These are phyloP conservation scores for Ceratitis capitata DNA, from an alignment of 1,140 invertebrate species.

Conservation along the genomic window DNA sequence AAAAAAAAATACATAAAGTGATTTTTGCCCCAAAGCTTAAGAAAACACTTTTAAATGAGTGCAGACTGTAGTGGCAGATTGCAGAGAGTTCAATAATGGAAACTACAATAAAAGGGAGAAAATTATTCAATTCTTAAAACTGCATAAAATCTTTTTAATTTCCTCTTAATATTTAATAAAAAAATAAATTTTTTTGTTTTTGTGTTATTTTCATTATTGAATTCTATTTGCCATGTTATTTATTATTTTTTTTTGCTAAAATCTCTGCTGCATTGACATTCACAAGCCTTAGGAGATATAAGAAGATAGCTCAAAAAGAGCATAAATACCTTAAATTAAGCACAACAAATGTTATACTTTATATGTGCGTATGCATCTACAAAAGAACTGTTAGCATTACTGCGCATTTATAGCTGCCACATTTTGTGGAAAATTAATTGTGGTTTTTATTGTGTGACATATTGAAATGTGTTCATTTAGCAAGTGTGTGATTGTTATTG, in stretches of 20 bases:
- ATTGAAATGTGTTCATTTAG: slow-evolving; percentile 13
- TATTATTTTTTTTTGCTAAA: neutral
- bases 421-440: slow-evolving; percentile 35
- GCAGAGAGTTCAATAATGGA: too few relatives aligned
- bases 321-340: neutral
- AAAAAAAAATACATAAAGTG: neutral
- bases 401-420: neutral
- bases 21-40: neutral
- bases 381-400: neutral
- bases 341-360: neutral
- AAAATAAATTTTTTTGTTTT: neutral
- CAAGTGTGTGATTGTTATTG: too few relatives aligned
- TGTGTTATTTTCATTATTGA: neutral
- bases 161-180: neutral
- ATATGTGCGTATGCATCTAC: neutral
- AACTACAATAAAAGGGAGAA: neutral
- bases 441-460: slow-evolving; percentile 34
- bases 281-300: neutral
- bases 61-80: too few relatives aligned
- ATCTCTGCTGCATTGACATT: neutral
- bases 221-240: neutral
- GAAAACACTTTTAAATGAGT: neutral
- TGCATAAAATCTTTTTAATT: neutral
- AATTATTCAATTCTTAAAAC: neutral
- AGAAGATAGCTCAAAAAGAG: neutral